phyloP scores from a whole-genome alignment of 2,888 invertebrate genomes.

The Taphrorychus bicolor region DNA sequence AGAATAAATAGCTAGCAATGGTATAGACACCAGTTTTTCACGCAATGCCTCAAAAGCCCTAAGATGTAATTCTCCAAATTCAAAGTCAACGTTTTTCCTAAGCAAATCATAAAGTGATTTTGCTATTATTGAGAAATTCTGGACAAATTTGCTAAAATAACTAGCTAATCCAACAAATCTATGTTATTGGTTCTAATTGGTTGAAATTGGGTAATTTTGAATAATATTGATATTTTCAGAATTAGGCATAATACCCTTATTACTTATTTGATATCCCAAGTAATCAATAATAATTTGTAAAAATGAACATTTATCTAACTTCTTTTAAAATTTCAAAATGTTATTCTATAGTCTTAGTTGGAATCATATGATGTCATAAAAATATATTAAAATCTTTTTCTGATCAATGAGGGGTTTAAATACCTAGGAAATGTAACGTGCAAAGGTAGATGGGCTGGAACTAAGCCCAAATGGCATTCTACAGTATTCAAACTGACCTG shows the following conservation, averaged over 20 bases:
- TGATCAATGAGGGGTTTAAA: conserved; percentile 39
- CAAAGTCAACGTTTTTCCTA: conserved; percentile 42
- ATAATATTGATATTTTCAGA: conserved; percentile 33
- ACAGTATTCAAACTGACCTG: conserved; percentile 51
- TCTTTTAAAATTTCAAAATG: conserved; percentile 39
- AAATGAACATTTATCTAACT: conserved; percentile 48
- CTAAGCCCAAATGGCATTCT: no score
- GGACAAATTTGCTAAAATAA: conserved; percentile 38
- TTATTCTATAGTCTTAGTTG: conserved; percentile 39
- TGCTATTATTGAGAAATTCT: conserved; percentile 41
- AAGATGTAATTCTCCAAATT: conserved; percentile 43
- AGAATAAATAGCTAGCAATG: conserved; percentile 49
- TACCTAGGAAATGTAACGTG: conserved; percentile 39
- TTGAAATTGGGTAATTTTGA: conserved; percentile 29
- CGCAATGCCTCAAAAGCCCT: conserved; percentile 10
- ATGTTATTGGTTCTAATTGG: conserved; percentile 24
- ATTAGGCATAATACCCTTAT: no score
- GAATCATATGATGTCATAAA: conserved; percentile 45
- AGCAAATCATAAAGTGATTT: conserved; percentile 49
- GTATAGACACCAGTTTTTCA: conserved; percentile 40
- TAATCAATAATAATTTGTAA: conserved; percentile 41
- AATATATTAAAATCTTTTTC: conserved; percentile 40
- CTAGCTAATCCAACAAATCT: conserved; percentile 30
- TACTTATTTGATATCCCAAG: conserved; percentile 45
- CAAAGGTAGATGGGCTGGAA: conserved; percentile 40